Percentiles rank a stretch among this genome's conserved stretches.
Evolutionary conservation across 2,113 vertebrate genomes (phyloP).

Genomic region (Elachura formosa): DNA sequence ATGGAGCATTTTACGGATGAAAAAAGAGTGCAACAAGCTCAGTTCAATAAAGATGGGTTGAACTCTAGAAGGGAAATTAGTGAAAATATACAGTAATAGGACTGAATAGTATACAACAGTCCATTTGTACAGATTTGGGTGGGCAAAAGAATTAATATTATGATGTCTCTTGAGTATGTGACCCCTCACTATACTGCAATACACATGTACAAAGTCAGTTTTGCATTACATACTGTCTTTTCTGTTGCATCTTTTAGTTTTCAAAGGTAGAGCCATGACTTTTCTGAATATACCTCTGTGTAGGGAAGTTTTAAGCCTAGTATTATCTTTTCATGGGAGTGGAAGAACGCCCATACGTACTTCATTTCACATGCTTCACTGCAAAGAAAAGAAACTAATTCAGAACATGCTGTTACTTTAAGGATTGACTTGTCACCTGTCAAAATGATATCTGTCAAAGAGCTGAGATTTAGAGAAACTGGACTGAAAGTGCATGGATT

Average conservation of each 20-base stretch:
- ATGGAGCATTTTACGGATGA: not conserved
- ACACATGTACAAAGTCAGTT: not conserved
- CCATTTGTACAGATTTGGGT: not conserved
- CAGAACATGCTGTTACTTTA: not conserved
- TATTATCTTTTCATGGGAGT: not conserved
- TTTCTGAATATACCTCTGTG: not conserved
- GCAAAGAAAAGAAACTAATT: not conserved
- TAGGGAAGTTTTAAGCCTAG: not conserved
- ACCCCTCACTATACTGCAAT: not conserved
- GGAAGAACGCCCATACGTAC: not conserved
- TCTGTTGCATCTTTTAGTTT: not conserved
- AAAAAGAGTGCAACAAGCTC: not conserved
- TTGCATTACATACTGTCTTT: not conserved
- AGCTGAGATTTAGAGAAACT: not conserved
- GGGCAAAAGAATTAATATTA: not conserved
- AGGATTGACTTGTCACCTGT: constrained; percentile 23
- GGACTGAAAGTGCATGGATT: not conserved
- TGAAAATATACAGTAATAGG: not conserved
- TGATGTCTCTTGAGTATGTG: not conserved
- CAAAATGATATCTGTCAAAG: not conserved
- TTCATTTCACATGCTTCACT: not conserved
- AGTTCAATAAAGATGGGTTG: not conserved
- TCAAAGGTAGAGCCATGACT: not conserved
- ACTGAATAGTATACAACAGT: not conserved
- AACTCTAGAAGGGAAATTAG: not conserved